Evolutionary conservation across 2,113 vertebrate genomes (phyloP), one percentile per base, ranked within the genome.

Genomic region (Chaetodon auriga): DNA sequence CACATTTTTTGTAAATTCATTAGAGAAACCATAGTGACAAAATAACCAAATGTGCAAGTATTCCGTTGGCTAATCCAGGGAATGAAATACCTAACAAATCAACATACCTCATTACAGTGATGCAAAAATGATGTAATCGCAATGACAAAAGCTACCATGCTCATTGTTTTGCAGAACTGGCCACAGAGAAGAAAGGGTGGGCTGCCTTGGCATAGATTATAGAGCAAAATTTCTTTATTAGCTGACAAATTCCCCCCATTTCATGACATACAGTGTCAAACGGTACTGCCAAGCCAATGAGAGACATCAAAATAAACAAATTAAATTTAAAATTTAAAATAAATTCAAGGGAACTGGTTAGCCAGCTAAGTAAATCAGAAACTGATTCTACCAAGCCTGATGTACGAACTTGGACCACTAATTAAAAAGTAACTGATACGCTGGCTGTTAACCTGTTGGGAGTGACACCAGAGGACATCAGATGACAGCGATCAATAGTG

Each of bases 391-490:
- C 43, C 62, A 69, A 9, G 62, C 49, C 25, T 12, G 21, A 23
- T 43, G 41, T 54, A 51, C 15, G 43, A 38, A 43, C 9, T 30
- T 68, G 25, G 30, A 66, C 71, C 21, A 63, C 1, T 2, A 86
- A 85, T 86, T 68, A 83, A 83, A 83, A 73, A 81, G 75, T 53
- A 85, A 25, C 79, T 77, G 86, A 89, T 85, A 81, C 7, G n/a
- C 18, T 51, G 69, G 68, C 61, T 84, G 71, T 77, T 65, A n/a
- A 38, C 21, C 18, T 68, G 66, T n/a, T 57, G 11, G 58, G 55
- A 68, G 25, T 46, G 66, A 78, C 75, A 70, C 12, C 46, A 0
- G 2, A 68, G 70, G 82, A 84, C 7, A 60, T 69, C 72, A 79
- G n/a, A 85, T 55, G 61, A 68, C 41, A 62, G 58, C 1, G 36